Percentiles rank a stretch among this genome's conserved stretches.
Evolutionary conservation across 2,888 invertebrate species (phyloP).

Genomic region (Gonocerus acuteangulatus): DNA sequence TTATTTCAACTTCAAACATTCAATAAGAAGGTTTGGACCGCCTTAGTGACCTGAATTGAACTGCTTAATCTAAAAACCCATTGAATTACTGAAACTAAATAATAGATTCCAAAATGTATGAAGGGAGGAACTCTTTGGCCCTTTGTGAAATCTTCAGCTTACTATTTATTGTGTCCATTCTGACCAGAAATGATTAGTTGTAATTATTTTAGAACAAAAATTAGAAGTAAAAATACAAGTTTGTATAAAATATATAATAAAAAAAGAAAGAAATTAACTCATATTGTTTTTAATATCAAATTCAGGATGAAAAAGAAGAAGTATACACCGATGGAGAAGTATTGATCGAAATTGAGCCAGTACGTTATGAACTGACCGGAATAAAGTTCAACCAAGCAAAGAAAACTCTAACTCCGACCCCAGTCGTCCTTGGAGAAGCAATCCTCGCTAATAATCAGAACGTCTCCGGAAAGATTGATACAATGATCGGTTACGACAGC

Average conservation of each 20-base stretch:
- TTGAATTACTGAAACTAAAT: too few species aligned
- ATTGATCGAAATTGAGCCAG: constrained; percentile 71
- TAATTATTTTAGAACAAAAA: too few species aligned
- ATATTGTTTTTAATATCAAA: too few species aligned
- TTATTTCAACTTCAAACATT: too few species aligned
- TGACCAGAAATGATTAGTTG: too few species aligned
- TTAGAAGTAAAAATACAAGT: neutral
- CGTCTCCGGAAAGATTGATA: constrained; percentile 51
- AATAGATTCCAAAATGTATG: too few species aligned
- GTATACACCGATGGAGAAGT: constrained; percentile 62
- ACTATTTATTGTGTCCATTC: too few species aligned
- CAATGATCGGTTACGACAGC: constrained; percentile 64
- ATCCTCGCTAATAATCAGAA: constrained; percentile 49
- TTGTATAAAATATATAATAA: neutral
- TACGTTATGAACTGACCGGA: constrained; percentile 62
- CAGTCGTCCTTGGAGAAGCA: constrained; percentile 48
- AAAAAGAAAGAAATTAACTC: constrained; percentile 28
- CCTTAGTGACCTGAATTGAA: too few species aligned
- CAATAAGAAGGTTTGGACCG: too few species aligned
- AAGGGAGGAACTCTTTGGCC: too few species aligned
- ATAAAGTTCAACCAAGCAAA: constrained; percentile 54
- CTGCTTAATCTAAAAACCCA: too few species aligned
- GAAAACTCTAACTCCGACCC: constrained; percentile 49
- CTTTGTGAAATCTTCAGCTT: too few species aligned
- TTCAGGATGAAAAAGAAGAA: constrained; percentile 49